Base-by-base conservation (phyloP, 2,888 invertebrate species). In the Synanthedon vespiformis region DNA sequence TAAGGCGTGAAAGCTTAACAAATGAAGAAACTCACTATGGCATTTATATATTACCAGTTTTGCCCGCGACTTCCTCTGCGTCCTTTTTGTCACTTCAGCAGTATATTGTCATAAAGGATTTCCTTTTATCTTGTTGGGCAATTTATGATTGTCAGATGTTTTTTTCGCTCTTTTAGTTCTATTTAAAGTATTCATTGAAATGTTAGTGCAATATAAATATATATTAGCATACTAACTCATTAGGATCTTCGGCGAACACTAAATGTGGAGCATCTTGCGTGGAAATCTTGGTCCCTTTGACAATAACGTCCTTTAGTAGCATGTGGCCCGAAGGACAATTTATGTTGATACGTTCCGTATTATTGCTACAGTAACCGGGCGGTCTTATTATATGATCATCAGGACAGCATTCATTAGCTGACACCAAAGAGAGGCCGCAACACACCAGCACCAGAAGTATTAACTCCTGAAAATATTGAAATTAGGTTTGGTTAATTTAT, bases 231-330 rank as follows among this genome's bases (percentile, higher is more conserved):
- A 68, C 74, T 67, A 55, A 86, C 86, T 71, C 62, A 3, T 57
- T 60, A 8, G 83, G 77, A 57, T 87, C 79, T 56, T 82, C 78
- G 5, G 72, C 80, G 52, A 83, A 80, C 2, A 77, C 62, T 53
- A 66, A 81, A 8, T 60, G 63, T 0, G 84, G 82, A 0, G 82
- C 57, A 54, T 87, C 86, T 40, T 61, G 56, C 0, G 86, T 84
- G 16, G 77, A 76, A 2, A 87, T 65, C 57, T 79, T 82, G 53
- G 74, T 66, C 1, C 79, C 84, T 0, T 66, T 64, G 1, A 85
- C 52, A 27, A 80, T 62, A 12, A 81, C 63, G 22, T 87, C 77
- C 44, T 60, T 72, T 0, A 87, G 71, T 1, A 85, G 62, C 71
- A 83, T 70, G 1, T 72, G 71, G 0, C 85, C 84, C 12, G 64